Evolutionary conservation across 2,888 invertebrate genomes (phyloP).

Genomic region (Lapara coniferarum): DNA sequence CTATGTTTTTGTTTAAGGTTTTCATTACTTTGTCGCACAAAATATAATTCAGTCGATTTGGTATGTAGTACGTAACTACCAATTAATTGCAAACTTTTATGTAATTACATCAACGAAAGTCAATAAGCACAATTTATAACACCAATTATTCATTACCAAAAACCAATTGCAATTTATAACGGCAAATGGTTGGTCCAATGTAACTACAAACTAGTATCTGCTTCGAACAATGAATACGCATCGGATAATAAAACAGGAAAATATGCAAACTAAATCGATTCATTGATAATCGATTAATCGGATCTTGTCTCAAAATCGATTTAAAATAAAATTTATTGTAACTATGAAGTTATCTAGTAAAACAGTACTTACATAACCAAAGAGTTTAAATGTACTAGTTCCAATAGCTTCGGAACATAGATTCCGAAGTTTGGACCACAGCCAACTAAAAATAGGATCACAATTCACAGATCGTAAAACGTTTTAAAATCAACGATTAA

Average conservation of each 20-base stretch:
- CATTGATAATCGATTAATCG: too few species aligned
- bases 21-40: too few species aligned
- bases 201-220: background rate
- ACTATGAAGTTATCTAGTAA: too few species aligned
- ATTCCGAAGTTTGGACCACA: background rate
- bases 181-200: background rate
- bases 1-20: too few species aligned
- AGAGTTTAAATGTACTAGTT: background rate
- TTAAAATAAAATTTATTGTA: background rate
- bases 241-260: background rate
- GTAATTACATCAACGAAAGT: slow-evolving; percentile 42
- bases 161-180: background rate
- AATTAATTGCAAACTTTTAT: slow-evolving; percentile 31
- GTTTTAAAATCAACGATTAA: background rate
- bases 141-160: slow-evolving; percentile 7
- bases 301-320: background rate
- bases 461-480: background rate
- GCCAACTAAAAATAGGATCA: slow-evolving; percentile 4
- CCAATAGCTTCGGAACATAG: background rate
- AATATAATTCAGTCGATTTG: background rate
- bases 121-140: slow-evolving; percentile 22
- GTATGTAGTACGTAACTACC: background rate
- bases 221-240: background rate
- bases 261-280: background rate
- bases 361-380: too few species aligned